A percentile compares a stretch with the other conserved stretches of the same genome.
Conservation (phyloP, 1,140 invertebrate genomes). For the Drosophila equinoxialis region DNA sequence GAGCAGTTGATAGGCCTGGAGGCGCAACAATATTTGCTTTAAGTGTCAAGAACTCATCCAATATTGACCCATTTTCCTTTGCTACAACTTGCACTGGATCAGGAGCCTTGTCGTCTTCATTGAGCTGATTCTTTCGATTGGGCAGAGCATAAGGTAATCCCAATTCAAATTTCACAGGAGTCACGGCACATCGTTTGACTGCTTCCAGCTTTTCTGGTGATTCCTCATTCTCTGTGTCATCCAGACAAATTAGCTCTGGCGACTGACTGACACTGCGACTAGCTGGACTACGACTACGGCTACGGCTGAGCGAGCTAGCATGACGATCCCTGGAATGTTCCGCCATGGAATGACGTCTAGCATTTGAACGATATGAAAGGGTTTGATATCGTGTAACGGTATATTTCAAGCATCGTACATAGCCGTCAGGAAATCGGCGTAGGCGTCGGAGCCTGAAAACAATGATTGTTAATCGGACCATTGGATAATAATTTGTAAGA, state of each 20-base stretch:
- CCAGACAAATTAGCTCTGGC: constrained; percentile 62
- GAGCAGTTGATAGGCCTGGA: background rate
- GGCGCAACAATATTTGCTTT: constrained; percentile 18
- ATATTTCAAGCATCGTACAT: background rate
- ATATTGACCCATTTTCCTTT: constrained; percentile 51
- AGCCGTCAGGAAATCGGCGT: background rate
- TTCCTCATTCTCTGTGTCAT: constrained; percentile 70
- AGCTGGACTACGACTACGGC: constrained; percentile 23
- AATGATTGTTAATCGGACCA: background rate
- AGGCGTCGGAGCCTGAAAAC: constrained; percentile 33
- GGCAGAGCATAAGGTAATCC: background rate
- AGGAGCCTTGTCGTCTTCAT: constrained; percentile 1
- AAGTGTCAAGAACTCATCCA: constrained; percentile 59
- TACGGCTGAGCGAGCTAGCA: constrained; percentile 7
- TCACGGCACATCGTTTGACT: background rate
- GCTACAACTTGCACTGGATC: background rate
- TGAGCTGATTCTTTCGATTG: constrained; percentile 8
- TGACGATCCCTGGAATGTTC: background rate
- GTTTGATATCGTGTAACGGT: background rate
- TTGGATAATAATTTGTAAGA: background rate
- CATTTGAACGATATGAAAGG: background rate
- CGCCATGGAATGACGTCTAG: background rate
- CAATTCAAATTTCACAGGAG: constrained; percentile 10
- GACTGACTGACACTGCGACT: constrained; percentile 37
- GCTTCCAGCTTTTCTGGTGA: constrained; percentile 57